Evolutionary conservation across 2,888 invertebrate genomes (phyloP), one percentile per base, ranked within the genome.

Genomic region (Nasonovia ribisnigri): DNA sequence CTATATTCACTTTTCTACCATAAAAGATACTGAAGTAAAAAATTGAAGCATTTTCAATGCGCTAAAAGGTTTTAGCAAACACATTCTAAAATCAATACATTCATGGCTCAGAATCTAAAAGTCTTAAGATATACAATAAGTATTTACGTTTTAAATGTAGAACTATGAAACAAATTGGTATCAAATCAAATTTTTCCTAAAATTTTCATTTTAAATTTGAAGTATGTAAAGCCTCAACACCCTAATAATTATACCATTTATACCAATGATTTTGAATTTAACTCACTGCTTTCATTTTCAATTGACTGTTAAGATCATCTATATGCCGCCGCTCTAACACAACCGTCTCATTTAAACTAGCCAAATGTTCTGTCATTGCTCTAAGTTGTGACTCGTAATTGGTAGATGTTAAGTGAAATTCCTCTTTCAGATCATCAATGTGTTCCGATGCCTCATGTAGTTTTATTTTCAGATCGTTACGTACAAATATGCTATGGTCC

Each of bases 381-480:
- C 96, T 96, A 84, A 97, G 95, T 95, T 97, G 97, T 51, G 96
- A 95, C 95, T 97, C 96, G 95, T 97, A 97, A 95, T 96, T 96
- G 67, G 96, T 95, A 60, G 96, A 96, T 5, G 97, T 97, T n/a
- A 96, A 97, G 94, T 96, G 96, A 89, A 98, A 96, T 95, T 97
- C 97, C 95, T 98, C 98, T 96, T 97, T 96, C n/a, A 97, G 95
- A 94, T 96, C 96, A 94, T 96, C 96, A 94, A 96, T 95, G 26
- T 95, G 96, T 94, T 96, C 96, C 94, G 95, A 95, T 92, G 96
- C 96, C 90, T 96, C 96, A 94, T 96, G 96, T 91, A 97, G 95
- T 95, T 96, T 96, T 88, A 96, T 96, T 95, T 97, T 97, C 94
- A 96, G 95, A 88, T 96, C 95, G 93, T 96, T 96, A 94, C 96